A percentile compares a stretch with the other conserved stretches of the same genome.
Evolutionary conservation across 2,888 invertebrate species (phyloP).

Genomic region (Eupithecia exiguata): DNA sequence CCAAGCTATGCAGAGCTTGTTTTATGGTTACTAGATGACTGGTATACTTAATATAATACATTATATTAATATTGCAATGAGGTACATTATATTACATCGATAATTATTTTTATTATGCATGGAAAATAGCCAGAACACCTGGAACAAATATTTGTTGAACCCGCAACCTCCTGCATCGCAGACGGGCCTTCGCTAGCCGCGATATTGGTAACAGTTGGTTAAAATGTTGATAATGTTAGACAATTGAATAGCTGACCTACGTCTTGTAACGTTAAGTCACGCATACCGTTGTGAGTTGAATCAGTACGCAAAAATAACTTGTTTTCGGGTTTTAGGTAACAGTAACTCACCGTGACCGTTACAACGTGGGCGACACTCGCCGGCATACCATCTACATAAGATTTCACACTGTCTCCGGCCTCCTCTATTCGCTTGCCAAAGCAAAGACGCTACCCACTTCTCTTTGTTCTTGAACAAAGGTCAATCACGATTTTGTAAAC

Average conservation of each 20-base stretch:
- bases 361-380: conserved; percentile 68
- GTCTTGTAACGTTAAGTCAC: conserved; percentile 32
- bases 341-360: conserved; percentile 74
- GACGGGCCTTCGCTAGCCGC: no score
- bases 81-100: no score
- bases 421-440: conserved; percentile 53
- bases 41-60: no score
- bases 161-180: conserved; percentile 26
- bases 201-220: not conserved
- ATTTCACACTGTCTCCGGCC: conserved; percentile 45
- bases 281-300: conserved; percentile 53
- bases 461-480: conserved; percentile 58
- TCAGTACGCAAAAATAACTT: conserved; percentile 74
- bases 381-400: conserved; percentile 45
- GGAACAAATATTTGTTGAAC: no score
- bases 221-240: not conserved
- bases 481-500: conserved; percentile 54
- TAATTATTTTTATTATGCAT: no score
- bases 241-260: not conserved
- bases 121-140: no score
- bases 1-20: no score
- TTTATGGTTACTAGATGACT: no score
- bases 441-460: conserved; percentile 41
- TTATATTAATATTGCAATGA: no score
- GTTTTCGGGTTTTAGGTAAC: conserved; percentile 70